These are phyloP conservation scores for Neoseiulus cucumeris DNA, from an alignment of 1,140 invertebrate genomes.

Conservation along the genomic window DNA sequence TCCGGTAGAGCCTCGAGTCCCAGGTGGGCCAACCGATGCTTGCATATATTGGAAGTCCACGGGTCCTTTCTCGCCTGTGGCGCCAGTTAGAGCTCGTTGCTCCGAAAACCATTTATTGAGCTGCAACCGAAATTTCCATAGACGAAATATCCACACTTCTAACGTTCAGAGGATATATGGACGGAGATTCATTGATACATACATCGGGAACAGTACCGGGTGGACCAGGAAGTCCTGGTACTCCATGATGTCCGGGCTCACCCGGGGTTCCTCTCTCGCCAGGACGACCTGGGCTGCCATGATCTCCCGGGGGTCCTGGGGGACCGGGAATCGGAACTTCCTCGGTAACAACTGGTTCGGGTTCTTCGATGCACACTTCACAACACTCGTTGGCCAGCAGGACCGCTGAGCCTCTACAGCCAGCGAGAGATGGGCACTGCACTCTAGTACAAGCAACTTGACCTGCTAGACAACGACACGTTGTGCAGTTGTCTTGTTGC, in stretches of 20 bases:
- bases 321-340: neutral
- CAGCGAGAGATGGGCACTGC: constrained; percentile 27
- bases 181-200: constrained; percentile 23
- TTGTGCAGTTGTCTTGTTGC: constrained; percentile 39
- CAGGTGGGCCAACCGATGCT: constrained; percentile 48
- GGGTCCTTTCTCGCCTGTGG: constrained; percentile 50
- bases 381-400: constrained; percentile 34
- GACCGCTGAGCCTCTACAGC: constrained; percentile 26
- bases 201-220: constrained; percentile 49
- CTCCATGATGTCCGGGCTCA: constrained; percentile 33
- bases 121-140: constrained; percentile 9
- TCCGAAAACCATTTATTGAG: constrained; percentile 33
- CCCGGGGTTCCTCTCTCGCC: constrained; percentile 35
- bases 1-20: constrained; percentile 45
- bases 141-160: too few relatives aligned
- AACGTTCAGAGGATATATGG: too few relatives aligned
- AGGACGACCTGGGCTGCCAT: constrained; percentile 37
- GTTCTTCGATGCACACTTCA: constrained; percentile 26
- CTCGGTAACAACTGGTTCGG: neutral
- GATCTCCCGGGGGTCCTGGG: constrained; percentile 20
- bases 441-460: constrained; percentile 33
- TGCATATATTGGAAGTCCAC: constrained; percentile 48
- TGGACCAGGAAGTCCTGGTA: constrained; percentile 34
- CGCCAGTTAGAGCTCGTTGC: constrained; percentile 40
- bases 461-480: constrained; percentile 37